Conservation (phyloP, 2,888 invertebrate genomes). For the Epinotia ramella region DNA sequence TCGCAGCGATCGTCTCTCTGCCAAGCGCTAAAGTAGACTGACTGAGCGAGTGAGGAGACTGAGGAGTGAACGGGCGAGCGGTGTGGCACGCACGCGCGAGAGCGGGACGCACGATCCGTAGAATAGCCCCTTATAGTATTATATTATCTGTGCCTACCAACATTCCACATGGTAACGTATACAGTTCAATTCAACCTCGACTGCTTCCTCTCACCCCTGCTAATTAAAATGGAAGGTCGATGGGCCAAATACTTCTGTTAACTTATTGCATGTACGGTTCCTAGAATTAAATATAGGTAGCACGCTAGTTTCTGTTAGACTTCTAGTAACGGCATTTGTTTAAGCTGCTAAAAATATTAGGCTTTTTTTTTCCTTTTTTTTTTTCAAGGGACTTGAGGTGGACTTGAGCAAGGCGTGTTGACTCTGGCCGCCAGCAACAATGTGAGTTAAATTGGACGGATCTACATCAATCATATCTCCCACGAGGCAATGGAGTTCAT, state of each 20-base stretch:
- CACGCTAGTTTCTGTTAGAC: constrained; percentile 78
- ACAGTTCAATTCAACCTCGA: constrained; percentile 33
- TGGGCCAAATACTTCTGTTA: constrained; percentile 1
- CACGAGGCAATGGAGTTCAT: constrained; percentile 68
- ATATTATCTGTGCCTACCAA: constrained; percentile 9
- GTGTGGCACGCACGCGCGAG: constrained; percentile 34
- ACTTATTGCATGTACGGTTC: constrained; percentile 66
- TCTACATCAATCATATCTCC: constrained; percentile 68
- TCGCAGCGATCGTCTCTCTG: constrained; percentile 64
- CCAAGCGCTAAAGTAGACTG: constrained; percentile 73
- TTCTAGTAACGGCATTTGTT: background rate
- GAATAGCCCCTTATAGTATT: constrained; percentile 50
- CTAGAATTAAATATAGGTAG: constrained; percentile 78
- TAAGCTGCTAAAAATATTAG: background rate
- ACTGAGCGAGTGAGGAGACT: constrained; percentile 30
- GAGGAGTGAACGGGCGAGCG: constrained; percentile 6
- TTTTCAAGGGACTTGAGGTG: too few species aligned
- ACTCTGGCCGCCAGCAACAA: constrained; percentile 60
- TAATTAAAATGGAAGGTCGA: constrained; percentile 13
- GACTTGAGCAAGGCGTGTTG: constrained; percentile 58
- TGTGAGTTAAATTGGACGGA: constrained; percentile 53
- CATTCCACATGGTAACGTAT: constrained; percentile 38
- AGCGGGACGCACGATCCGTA: constrained; percentile 48
- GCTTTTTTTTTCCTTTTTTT: background rate
- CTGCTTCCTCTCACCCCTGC: constrained; percentile 21